Conservation (phyloP, 2,797 vertebrate species). For the Psittacula echo region DNA sequence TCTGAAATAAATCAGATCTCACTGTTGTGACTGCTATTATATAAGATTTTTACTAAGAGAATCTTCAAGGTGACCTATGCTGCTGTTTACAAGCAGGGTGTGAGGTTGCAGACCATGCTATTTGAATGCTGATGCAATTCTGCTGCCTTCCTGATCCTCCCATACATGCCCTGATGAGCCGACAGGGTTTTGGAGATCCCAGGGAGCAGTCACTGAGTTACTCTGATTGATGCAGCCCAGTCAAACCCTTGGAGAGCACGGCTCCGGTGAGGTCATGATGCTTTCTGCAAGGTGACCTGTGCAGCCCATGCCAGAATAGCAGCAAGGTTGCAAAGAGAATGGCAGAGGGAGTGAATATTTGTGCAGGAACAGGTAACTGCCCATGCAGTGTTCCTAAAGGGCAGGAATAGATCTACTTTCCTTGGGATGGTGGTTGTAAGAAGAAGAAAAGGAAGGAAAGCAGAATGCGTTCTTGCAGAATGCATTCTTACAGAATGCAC, state of each 20-base stretch:
- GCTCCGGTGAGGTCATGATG: rapidly evolving
- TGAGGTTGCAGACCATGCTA: neutral
- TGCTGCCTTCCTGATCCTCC: neutral
- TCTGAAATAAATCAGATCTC: neutral
- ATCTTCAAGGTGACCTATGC: neutral
- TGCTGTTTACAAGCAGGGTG: neutral
- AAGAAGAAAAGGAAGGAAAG: neutral
- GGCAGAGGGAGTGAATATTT: neutral
- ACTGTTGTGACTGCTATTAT: neutral
- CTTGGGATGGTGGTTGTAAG: neutral
- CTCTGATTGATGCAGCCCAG: neutral
- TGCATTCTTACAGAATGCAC: neutral
- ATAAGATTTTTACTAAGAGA: neutral
- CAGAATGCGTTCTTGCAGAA: neutral
- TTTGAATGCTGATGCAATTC: neutral
- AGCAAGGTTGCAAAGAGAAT: neutral
- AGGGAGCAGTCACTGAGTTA: rapidly evolving
- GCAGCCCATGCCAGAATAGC: neutral
- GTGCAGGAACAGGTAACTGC: neutral
- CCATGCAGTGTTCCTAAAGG: neutral
- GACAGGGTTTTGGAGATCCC: neutral
- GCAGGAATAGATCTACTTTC: neutral
- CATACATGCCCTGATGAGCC: rapidly evolving
- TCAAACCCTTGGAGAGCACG: rapidly evolving
- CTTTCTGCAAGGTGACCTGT: neutral